These are phyloP conservation scores for Platichthys stellatus DNA, from an alignment of 2,113 vertebrate genomes.

Conservation along the genomic window DNA sequence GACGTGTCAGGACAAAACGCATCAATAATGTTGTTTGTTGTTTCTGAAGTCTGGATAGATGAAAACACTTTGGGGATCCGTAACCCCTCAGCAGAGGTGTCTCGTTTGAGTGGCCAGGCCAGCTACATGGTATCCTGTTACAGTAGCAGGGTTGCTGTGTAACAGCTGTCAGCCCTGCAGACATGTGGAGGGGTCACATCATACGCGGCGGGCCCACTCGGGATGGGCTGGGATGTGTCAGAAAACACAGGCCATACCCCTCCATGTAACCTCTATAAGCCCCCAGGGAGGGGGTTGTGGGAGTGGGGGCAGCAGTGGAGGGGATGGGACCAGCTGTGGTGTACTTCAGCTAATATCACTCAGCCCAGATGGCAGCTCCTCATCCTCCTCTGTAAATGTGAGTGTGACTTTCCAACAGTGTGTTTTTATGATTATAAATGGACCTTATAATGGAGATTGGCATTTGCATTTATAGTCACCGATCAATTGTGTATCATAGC, in stretches of 20 bases:
- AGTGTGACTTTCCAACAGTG: constrained; percentile 41
- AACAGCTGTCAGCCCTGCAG: constrained; percentile 70
- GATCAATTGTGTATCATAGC: constrained; percentile 47
- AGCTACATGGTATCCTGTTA: constrained; percentile 60
- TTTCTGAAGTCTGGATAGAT: background rate
- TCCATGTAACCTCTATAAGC: constrained; percentile 51
- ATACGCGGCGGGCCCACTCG: constrained; percentile 13
- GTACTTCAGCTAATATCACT: constrained; percentile 61
- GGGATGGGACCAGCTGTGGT: constrained; percentile 70
- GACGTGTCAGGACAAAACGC: background rate
- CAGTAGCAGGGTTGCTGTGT: constrained; percentile 44
- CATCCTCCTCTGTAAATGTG: constrained; percentile 17
- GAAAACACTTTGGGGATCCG: constrained; percentile 35
- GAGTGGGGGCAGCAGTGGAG: constrained; percentile 36
- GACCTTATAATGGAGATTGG: constrained; percentile 59
- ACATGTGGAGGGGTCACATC: constrained; percentile 37
- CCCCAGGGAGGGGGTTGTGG: constrained; percentile 1
- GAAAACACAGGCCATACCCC: constrained; percentile 38
- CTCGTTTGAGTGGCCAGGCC: constrained; percentile 39
- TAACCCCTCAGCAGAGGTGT: constrained; percentile 35
- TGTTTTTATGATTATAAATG: constrained; percentile 65
- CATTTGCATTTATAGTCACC: constrained; percentile 34
- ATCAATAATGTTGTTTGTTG: constrained; percentile 29
- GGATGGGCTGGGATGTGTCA: constrained; percentile 54
- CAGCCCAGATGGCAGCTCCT: constrained; percentile 65